Conservation (phyloP, 1,140 invertebrate genomes). For the Eupeodes corollae region DNA sequence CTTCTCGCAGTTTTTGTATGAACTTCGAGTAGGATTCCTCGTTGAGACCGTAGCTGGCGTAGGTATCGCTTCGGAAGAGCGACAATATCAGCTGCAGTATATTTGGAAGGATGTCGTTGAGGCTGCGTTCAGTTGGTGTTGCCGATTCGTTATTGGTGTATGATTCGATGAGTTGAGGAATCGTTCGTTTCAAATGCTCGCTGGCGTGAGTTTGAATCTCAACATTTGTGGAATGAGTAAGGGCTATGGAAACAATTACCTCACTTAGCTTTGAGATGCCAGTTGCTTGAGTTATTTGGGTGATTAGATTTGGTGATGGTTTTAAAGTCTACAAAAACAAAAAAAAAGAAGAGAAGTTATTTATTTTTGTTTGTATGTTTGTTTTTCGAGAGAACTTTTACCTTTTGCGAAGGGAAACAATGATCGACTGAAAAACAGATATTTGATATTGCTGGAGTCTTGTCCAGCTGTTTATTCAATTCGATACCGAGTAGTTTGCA, state of each 20-base stretch:
- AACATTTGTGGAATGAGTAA: conserved; percentile 63
- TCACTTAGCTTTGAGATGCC: conserved; percentile 77
- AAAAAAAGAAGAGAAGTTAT: background rate
- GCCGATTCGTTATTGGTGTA: conserved; percentile 54
- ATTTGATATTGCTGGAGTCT: conserved; percentile 61
- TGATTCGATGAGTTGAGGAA: conserved; percentile 73
- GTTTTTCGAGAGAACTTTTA: conserved; percentile 15
- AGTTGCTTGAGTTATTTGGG: conserved; percentile 70
- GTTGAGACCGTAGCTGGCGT: conserved; percentile 46
- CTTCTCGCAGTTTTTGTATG: conserved; percentile 64
- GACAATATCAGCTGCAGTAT: conserved; percentile 72
- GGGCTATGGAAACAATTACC: conserved; percentile 73
- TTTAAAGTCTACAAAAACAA: conserved; percentile 53
- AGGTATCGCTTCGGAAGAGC: conserved; percentile 39
- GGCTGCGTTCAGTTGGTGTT: conserved; percentile 59
- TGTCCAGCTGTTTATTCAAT: conserved; percentile 56
- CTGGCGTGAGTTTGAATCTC: conserved; percentile 61
- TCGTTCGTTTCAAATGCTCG: conserved; percentile 66
- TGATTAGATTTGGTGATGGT: conserved; percentile 63
- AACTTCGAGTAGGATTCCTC: conserved; percentile 68
- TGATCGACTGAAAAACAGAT: conserved; percentile 71
- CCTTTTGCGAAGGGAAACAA: conserved; percentile 50
- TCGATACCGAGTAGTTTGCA: conserved; percentile 64
- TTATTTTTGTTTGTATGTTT: too few species aligned
- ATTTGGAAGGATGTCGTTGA: conserved; percentile 80